Percentiles rank a stretch among this genome's conserved stretches.
phyloP scores from a whole-genome alignment of 2,888 invertebrate genomes.

The Aradus depressus region DNA sequence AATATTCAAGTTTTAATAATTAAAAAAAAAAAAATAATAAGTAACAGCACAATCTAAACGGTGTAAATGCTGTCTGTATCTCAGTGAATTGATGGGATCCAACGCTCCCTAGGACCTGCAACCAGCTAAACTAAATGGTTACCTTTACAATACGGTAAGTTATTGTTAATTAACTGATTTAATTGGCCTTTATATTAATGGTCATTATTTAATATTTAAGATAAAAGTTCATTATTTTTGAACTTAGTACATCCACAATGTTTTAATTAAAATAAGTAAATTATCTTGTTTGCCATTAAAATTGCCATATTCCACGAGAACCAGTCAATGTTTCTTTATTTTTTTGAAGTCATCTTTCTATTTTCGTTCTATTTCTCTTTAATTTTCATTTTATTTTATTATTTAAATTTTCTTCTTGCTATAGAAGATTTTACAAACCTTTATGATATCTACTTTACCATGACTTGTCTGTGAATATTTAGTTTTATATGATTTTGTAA shows the following conservation, averaged over 20 bases:
- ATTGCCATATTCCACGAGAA: constrained; percentile 16
- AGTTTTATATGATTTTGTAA: too few species aligned
- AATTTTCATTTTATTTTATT: too few species aligned
- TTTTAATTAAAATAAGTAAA: too few species aligned
- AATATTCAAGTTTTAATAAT: background rate
- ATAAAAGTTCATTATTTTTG: background rate
- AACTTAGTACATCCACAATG: too few species aligned
- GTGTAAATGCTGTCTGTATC: constrained; percentile 16
- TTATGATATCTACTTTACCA: too few species aligned
- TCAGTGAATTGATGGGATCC: background rate
- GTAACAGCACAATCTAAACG: too few species aligned
- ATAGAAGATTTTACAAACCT: too few species aligned
- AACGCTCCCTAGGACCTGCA: background rate
- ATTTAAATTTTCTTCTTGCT: too few species aligned
- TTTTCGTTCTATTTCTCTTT: too few species aligned
- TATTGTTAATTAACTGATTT: background rate
- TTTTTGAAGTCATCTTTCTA: too few species aligned
- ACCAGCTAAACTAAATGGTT: constrained; percentile 1
- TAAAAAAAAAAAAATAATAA: background rate
- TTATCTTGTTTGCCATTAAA: constrained; percentile 10
- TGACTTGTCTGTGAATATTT: too few species aligned
- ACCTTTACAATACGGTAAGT: constrained; percentile 10
- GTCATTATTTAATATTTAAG: constrained; percentile 3
- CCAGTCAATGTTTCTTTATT: too few species aligned
- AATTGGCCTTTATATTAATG: constrained; percentile 14